These are phyloP conservation scores for Arnoldichthys spilopterus DNA, from an alignment of 2,797 vertebrate species.

Conservation along the genomic window DNA sequence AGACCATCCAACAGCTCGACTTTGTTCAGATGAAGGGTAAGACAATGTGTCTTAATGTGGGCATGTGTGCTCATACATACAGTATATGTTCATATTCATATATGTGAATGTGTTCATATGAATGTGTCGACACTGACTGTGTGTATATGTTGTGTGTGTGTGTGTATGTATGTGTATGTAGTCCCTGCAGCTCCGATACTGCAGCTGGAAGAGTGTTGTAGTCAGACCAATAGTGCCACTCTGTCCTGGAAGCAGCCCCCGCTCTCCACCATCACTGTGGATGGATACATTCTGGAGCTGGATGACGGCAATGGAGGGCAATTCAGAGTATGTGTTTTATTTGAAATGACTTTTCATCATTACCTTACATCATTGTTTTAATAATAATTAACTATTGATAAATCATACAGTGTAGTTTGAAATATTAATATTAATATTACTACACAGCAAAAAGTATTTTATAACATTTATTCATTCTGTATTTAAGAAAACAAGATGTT, in stretches of 20 bases:
- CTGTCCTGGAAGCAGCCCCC: constrained; percentile 98
- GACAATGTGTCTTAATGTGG: not conserved
- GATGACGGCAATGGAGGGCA: constrained; percentile 94
- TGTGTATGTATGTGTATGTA: constrained; percentile 68
- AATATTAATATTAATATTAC: no score
- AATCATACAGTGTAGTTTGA: not conserved
- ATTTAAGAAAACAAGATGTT: not conserved
- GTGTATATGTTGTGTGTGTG: not conserved
- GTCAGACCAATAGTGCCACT: constrained; percentile 96
- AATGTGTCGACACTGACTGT: constrained; percentile 60
- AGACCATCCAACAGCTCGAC: constrained; percentile 98
- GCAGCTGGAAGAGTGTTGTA: constrained; percentile 97
- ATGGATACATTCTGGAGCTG: constrained; percentile 97
- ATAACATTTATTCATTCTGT: not conserved
- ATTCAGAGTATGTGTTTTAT: constrained; percentile 90
- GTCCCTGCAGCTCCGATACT: constrained; percentile 95
- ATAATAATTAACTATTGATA: not conserved
- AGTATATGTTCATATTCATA: not conserved
- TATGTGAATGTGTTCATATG: constrained; percentile 38
- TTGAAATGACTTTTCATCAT: no score
- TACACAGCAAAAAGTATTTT: not conserved
- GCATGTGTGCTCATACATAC: constrained; percentile 38
- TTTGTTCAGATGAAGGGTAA: constrained; percentile 98
- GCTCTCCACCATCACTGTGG: constrained; percentile 91
- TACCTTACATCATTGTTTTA: not conserved